Percentiles rank a stretch among this genome's conserved stretches.
These are phyloP conservation scores for Malacosoma neustria DNA, from an alignment of 2,888 invertebrate species.

Conservation along the genomic window DNA sequence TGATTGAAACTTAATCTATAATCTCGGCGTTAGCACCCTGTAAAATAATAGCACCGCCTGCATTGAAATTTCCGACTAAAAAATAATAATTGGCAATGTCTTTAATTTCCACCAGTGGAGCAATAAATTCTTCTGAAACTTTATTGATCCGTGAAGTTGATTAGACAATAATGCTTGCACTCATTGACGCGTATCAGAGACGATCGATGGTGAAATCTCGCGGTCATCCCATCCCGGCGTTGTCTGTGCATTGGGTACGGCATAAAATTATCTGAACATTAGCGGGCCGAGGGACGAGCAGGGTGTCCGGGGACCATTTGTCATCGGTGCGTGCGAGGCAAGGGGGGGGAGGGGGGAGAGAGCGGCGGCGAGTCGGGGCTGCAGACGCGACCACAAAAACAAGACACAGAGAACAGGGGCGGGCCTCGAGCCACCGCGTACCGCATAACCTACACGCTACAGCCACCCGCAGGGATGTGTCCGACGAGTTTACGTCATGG, in stretches of 20 bases:
- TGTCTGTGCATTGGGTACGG: constrained; percentile 56
- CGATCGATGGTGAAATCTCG: constrained; percentile 62
- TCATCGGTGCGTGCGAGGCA: constrained; percentile 50
- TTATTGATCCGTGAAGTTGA: constrained; percentile 50
- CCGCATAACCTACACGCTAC: constrained; percentile 33
- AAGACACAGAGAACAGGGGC: constrained; percentile 59
- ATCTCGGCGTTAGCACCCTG: constrained; percentile 11
- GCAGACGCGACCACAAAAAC: constrained; percentile 73
- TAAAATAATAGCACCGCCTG: constrained; percentile 19
- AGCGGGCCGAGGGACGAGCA: constrained; percentile 44
- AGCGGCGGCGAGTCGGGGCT: constrained; percentile 59
- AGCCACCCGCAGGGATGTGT: constrained; percentile 45
- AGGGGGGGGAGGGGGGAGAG: constrained; percentile 42
- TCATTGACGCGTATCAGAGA: constrained; percentile 53
- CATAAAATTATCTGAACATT: constrained; percentile 71
- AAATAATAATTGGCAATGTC: constrained; percentile 23
- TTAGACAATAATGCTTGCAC: constrained; percentile 54
- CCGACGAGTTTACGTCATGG: constrained; percentile 25
- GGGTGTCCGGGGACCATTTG: constrained; percentile 69
- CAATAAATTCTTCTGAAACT: constrained; percentile 46
- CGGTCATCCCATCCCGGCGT: constrained; percentile 54
- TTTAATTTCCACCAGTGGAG: constrained; percentile 44
- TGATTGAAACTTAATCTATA: background rate
- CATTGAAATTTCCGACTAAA: too few species aligned
- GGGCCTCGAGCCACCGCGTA: constrained; percentile 46